phyloP scores from a whole-genome alignment of 2,888 invertebrate genomes.

The Agonum fuliginosum region DNA sequence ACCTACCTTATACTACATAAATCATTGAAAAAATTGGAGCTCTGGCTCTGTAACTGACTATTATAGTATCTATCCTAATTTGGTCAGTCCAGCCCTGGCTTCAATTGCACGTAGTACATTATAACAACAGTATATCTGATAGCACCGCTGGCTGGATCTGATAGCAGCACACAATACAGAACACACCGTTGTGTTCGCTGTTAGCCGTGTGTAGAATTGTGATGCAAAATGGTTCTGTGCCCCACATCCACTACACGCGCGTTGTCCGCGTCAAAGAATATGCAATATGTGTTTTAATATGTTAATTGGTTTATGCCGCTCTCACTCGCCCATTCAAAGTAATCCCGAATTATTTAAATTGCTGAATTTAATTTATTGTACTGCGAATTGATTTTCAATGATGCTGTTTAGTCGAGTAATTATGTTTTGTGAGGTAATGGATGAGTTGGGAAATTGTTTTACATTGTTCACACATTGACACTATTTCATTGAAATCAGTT shows the following conservation, averaged over 20 bases:
- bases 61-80: too few species aligned
- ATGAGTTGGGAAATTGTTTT: not conserved
- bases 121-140: constrained; percentile 46
- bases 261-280: constrained; percentile 24
- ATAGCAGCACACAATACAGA: constrained; percentile 36
- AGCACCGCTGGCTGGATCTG: constrained; percentile 40
- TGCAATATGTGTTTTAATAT: constrained; percentile 43
- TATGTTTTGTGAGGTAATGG: not conserved
- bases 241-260: not conserved
- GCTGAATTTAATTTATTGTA: constrained; percentile 32
- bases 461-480: not conserved
- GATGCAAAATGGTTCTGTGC: constrained; percentile 45
- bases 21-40: too few species aligned
- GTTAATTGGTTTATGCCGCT: constrained; percentile 39
- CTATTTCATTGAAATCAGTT: too few species aligned
- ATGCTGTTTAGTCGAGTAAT: not conserved
- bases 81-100: not conserved
- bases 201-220: constrained; percentile 33
- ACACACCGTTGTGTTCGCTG: constrained; percentile 30
- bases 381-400: not conserved
- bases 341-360: constrained; percentile 29
- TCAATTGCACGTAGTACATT: constrained; percentile 29
- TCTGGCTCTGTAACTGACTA: too few species aligned
- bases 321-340: constrained; percentile 15
- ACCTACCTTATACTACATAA: too few species aligned